phyloP scores from a whole-genome alignment of 2,797 vertebrate genomes.

The Lophotriccus pileatus region DNA sequence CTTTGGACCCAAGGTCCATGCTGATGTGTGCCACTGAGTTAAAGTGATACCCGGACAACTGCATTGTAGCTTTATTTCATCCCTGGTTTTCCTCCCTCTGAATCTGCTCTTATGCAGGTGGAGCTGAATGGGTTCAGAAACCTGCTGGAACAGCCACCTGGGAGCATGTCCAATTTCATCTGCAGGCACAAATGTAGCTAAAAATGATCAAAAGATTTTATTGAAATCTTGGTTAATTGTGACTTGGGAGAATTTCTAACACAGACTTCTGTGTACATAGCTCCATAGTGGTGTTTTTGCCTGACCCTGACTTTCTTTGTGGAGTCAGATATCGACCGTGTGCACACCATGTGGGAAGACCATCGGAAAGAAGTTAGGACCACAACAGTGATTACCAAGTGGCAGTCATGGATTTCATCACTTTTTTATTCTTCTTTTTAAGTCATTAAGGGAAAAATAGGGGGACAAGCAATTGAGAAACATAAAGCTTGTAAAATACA shows the following conservation, averaged over 20 bases:
- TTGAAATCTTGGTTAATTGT: slow-evolving; percentile 46
- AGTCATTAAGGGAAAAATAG: neutral
- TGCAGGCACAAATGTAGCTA: slow-evolving; percentile 24
- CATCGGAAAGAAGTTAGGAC: neutral
- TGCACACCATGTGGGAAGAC: neutral
- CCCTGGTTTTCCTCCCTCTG: neutral
- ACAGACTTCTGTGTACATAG: neutral
- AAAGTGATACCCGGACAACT: neutral
- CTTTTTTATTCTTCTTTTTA: neutral
- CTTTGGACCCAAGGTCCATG: neutral
- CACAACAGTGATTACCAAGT: neutral
- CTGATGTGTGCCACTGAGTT: neutral
- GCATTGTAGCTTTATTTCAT: neutral
- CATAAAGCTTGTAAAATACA: neutral
- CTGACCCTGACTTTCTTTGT: neutral
- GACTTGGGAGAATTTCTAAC: slow-evolving; percentile 46
- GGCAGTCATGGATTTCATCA: neutral
- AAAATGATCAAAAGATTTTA: slow-evolving; percentile 47
- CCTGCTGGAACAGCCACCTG: neutral
- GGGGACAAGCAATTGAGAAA: neutral
- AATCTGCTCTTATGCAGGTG: neutral
- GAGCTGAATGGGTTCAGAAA: neutral
- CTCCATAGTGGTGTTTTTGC: neutral
- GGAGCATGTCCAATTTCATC: slow-evolving; percentile 34
- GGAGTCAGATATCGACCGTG: neutral